These are phyloP conservation scores for Phoenicopterus ruber DNA, from an alignment of 2,113 vertebrate genomes.

Conservation along the genomic window DNA sequence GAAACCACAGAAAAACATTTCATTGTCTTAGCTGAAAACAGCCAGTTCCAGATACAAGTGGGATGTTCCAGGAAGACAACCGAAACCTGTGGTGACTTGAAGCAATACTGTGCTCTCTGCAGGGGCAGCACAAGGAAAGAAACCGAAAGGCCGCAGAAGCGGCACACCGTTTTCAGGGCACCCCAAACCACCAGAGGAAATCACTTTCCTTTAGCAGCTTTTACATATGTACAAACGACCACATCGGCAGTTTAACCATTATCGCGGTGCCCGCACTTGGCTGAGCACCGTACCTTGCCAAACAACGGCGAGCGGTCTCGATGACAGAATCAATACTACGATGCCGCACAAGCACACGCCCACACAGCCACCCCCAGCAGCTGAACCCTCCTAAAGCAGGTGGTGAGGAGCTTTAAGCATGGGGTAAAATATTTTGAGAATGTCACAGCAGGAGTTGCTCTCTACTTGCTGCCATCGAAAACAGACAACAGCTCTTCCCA, in stretches of 20 bases:
- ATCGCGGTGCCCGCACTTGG: accelerated
- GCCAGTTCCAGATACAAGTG: neutral
- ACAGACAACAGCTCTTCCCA: neutral
- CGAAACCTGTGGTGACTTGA: neutral
- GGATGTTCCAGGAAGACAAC: neutral
- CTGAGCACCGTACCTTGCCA: neutral
- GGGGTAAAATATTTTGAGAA: neutral
- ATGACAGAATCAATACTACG: accelerated
- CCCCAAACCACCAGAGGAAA: neutral
- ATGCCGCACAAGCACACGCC: neutral
- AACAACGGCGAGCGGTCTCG: neutral
- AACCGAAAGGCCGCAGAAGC: neutral
- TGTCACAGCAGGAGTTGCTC: neutral
- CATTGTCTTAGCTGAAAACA: neutral
- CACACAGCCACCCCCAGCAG: neutral
- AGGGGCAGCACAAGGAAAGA: neutral
- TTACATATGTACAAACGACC: neutral
- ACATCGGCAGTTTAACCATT: accelerated
- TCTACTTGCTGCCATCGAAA: neutral
- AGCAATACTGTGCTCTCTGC: neutral
- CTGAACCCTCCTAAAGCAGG: slow-evolving; percentile 18
- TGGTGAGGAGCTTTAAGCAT: neutral
- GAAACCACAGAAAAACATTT: neutral
- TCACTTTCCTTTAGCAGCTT: neutral
- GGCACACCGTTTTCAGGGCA: neutral